Evolutionary conservation across 2,888 invertebrate species (phyloP).

Genomic region (Tolmerus cingulatus): DNA sequence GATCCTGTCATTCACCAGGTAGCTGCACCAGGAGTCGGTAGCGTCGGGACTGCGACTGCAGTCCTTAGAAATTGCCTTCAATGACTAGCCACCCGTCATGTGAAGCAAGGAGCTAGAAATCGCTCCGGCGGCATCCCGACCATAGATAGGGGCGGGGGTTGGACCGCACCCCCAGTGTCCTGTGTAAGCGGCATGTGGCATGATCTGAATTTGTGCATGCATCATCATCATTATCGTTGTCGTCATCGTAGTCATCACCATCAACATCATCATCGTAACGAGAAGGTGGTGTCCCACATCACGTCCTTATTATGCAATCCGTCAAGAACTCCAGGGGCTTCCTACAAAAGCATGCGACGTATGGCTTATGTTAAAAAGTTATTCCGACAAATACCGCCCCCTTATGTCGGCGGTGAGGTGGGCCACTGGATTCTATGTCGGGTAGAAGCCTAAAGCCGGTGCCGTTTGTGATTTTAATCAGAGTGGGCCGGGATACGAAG

Average conservation of each 20-base stretch:
- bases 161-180: not conserved
- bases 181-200: not conserved
- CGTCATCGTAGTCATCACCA: not conserved
- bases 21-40: not conserved
- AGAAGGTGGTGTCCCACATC: conserved; percentile 7
- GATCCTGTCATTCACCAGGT: not conserved
- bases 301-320: not conserved
- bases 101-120: not conserved
- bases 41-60: not conserved
- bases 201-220: not conserved
- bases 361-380: not conserved
- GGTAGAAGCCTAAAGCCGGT: not conserved
- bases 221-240: not conserved
- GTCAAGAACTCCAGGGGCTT: not conserved
- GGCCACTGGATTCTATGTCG: not conserved
- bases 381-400: not conserved
- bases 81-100: not conserved
- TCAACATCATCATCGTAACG: not conserved
- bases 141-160: not conserved
- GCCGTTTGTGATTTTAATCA: conserved; percentile 10
- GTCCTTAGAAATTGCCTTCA: not conserved
- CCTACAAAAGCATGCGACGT: not conserved
- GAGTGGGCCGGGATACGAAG: not conserved
- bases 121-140: not conserved
- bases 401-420: not conserved